These are phyloP conservation scores for Trogon surrucura DNA, from an alignment of 2,113 vertebrate species.

Conservation along the genomic window DNA sequence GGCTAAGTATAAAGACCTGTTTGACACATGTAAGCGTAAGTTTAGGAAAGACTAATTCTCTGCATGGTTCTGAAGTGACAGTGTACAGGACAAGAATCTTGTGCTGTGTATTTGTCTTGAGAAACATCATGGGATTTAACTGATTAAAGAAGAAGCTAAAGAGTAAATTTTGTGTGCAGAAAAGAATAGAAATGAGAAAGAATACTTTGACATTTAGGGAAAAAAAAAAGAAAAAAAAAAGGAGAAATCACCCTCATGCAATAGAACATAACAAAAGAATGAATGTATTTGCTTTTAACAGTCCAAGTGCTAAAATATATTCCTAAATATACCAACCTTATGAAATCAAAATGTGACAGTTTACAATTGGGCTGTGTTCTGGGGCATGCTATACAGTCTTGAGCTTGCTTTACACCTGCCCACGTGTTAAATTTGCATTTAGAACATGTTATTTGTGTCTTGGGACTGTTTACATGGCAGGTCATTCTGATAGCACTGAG, in stretches of 20 bases:
- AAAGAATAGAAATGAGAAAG: background rate
- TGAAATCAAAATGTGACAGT: background rate
- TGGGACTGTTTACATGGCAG: background rate
- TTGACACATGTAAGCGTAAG: rapidly evolving
- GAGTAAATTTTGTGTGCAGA: background rate
- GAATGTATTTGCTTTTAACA: background rate
- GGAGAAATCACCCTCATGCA: background rate
- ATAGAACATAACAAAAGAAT: background rate
- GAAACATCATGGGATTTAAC: background rate
- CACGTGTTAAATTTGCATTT: background rate
- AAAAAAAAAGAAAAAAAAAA: background rate
- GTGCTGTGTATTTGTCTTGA: background rate
- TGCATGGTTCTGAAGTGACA: background rate
- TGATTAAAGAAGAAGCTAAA: background rate
- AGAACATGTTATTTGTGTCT: background rate
- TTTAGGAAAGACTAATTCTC: background rate
- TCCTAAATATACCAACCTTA: background rate
- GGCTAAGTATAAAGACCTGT: background rate
- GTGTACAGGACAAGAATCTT: background rate
- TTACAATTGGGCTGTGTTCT: background rate
- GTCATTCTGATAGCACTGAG: background rate
- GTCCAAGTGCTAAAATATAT: background rate
- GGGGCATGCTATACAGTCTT: background rate
- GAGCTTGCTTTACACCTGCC: background rate
- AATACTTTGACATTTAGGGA: background rate